These are phyloP conservation scores for Caloenas nicobarica DNA, from an alignment of 2,113 vertebrate species.

Conservation along the genomic window DNA sequence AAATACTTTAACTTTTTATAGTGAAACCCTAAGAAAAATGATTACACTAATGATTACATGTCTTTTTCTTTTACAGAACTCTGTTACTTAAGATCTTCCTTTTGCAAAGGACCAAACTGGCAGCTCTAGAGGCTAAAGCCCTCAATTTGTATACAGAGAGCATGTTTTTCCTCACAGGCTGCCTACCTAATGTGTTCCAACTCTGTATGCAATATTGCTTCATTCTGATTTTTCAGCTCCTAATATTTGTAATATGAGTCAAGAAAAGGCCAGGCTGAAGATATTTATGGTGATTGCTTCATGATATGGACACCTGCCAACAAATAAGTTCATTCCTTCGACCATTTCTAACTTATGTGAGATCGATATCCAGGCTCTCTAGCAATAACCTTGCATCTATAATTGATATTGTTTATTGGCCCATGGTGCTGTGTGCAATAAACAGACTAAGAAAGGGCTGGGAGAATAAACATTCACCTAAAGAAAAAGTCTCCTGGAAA, in stretches of 20 bases:
- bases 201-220: neutral
- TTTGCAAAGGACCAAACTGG: neutral
- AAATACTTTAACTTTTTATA: neutral
- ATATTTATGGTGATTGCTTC: conserved; percentile 55
- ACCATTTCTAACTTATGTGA: conserved; percentile 36
- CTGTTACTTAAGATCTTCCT: neutral
- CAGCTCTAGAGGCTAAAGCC: neutral
- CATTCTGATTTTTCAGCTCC: neutral
- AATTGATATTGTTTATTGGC: conserved; percentile 64
- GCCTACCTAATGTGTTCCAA: neutral
- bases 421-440: neutral
- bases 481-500: neutral
- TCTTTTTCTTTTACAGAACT: neutral
- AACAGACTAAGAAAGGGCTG: conserved; percentile 5
- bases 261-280: conserved; percentile 27
- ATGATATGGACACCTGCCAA: conserved; percentile 62
- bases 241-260: conserved; percentile 6
- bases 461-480: conserved; percentile 22
- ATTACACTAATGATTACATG: neutral
- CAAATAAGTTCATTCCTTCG: conserved; percentile 59
- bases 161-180: neutral
- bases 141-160: neutral
- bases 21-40: neutral
- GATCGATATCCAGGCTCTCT: conserved; percentile 59
- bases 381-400: conserved; percentile 63